phyloP scores from a whole-genome alignment of 1,140 invertebrate species.

The Halictus rubicundus region DNA sequence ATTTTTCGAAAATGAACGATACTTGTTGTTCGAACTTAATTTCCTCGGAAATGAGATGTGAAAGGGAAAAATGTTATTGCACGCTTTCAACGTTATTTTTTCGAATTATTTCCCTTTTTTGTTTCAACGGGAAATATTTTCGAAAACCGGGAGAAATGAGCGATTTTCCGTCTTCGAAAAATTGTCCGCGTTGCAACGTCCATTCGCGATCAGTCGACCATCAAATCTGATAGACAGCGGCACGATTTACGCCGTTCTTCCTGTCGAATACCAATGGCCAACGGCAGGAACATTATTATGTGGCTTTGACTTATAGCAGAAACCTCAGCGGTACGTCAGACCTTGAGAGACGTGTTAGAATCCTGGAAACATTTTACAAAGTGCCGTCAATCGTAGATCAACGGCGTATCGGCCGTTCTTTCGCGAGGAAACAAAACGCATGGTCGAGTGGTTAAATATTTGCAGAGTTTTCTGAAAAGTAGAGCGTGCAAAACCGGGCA shows the following conservation, averaged over 20 bases:
- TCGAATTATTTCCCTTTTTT: too few species aligned
- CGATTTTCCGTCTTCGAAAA: neutral
- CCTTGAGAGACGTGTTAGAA: neutral
- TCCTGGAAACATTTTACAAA: conserved; percentile 37
- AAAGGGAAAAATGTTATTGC: too few species aligned
- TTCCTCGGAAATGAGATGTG: too few species aligned
- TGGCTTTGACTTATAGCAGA: conserved; percentile 38
- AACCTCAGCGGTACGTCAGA: neutral
- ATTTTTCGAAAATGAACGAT: too few species aligned
- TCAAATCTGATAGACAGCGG: conserved; percentile 14
- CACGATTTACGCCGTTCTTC: conserved; percentile 22
- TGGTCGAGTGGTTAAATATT: conserved; percentile 28
- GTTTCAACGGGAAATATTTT: too few species aligned
- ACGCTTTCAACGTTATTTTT: too few species aligned
- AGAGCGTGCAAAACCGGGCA: too few species aligned
- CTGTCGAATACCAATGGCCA: conserved; percentile 17
- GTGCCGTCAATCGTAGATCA: conserved; percentile 29
- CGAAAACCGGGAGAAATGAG: neutral
- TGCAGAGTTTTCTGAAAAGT: conserved; percentile 27
- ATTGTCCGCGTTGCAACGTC: neutral
- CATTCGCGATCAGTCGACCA: neutral
- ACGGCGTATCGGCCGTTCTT: conserved; percentile 8
- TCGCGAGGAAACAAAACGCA: conserved; percentile 6
- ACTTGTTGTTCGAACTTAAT: too few species aligned
- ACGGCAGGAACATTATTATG: conserved; percentile 35